Evolutionary conservation across 2,113 vertebrate species (phyloP).

Genomic region (Cariama cristata): DNA sequence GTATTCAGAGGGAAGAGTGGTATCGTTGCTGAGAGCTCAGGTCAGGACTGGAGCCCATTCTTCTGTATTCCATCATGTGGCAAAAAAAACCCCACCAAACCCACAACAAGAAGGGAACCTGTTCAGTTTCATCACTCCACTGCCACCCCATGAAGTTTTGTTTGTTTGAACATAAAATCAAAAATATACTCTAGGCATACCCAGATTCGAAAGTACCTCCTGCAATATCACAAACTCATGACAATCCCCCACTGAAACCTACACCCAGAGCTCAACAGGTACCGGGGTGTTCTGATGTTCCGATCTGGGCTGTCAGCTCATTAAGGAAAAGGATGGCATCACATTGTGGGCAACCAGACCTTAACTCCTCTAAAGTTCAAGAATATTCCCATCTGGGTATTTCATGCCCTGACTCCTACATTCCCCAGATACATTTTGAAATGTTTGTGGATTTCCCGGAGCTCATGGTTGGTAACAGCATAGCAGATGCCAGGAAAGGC

Average conservation of each 20-base stretch:
- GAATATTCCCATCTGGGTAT: not conserved
- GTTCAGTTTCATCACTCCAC: not conserved
- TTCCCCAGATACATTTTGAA: not conserved
- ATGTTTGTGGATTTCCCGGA: not conserved
- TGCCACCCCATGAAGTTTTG: not conserved
- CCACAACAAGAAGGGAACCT: not conserved
- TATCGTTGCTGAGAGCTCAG: not conserved
- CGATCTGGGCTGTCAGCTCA: not conserved
- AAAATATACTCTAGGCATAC: not conserved
- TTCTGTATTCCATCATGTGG: not conserved
- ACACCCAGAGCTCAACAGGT: not conserved
- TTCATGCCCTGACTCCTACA: not conserved
- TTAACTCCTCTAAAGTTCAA: not conserved
- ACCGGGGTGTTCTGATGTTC: not conserved
- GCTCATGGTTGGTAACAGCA: not conserved
- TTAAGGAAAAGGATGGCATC: not conserved
- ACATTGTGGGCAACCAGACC: not conserved
- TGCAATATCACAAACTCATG: not conserved
- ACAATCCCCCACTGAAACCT: rapidly evolving
- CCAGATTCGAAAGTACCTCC: not conserved
- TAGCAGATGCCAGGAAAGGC: not conserved
- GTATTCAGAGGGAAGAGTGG: not conserved
- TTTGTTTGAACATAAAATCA: not conserved
- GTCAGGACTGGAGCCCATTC: not conserved
- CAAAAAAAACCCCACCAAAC: not conserved